Evolutionary conservation across 92 coral and sea anemone genomes (phyloP), one percentile per base, ranked within the genome.

Genomic region (Epizoanthus illoricatus): DNA sequence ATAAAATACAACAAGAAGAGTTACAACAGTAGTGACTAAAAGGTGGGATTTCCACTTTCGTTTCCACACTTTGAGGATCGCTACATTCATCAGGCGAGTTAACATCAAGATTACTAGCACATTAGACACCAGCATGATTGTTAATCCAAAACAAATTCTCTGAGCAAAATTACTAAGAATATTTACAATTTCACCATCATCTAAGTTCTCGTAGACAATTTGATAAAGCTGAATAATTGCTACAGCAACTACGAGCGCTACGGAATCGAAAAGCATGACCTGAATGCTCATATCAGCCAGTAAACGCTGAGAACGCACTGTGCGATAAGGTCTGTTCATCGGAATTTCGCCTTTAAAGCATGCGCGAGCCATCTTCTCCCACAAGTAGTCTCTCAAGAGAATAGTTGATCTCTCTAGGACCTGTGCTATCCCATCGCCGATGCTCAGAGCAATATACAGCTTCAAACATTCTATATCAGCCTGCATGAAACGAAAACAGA

Each of bases 61-160:
- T 33, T 66, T 66, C 71, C 71, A 66, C 39, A 66, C 71, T n/a
- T 21, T 66, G 33, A 66, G 71, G 18, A 66, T 28, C 33, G 71
- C 40, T 33, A 66, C 13, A 39, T 66, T 66, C 39, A 23, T 23
- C 17, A 65, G 36, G 36, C 36, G 36, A 1, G 36, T 28, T 2
- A 28, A 28, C 39, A 23, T 23, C 17, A 65, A 65, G 39, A 65
- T 24, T 21, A 21, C 70, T 5, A 65, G 5, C 13, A 65, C 33
- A 65, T 19, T 65, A 11, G 70, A 65, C 70, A 65, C 21, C 7
- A 20, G 40, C 5, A 20, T 19, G 5, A 20, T 65, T 11, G 8
- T 5, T 20, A 65, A 65, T 17, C 70, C 42, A 19, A 28, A 7
- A 65, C 23, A 19, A 10, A 20, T 2, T n/a, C 70, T 65, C 70